These are phyloP conservation scores for Penaeus monodon DNA, from an alignment of 2,888 invertebrate genomes.

Conservation along the genomic window DNA sequence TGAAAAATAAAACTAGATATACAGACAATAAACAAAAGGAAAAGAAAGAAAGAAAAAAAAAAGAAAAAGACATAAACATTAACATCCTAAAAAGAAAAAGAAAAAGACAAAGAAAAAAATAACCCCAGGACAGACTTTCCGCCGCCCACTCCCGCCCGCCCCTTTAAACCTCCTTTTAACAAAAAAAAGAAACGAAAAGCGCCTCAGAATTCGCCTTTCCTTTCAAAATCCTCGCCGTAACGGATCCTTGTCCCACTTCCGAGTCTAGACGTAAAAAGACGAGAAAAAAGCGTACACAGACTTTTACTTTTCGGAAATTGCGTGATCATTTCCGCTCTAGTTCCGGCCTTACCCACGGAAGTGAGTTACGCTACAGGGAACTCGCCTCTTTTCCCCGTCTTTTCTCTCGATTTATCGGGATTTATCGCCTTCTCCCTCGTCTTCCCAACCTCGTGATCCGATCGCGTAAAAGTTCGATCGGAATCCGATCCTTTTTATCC, in stretches of 20 bases:
- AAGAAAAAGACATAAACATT: no score
- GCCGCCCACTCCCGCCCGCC: not conserved
- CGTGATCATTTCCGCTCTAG: constrained; percentile 48
- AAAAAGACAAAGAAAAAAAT: no score
- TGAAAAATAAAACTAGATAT: no score
- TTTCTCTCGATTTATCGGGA: no score
- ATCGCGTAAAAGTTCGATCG: not conserved
- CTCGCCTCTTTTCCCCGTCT: not conserved
- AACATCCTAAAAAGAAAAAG: no score
- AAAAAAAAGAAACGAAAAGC: not conserved
- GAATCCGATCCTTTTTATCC: not conserved
- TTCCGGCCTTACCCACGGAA: constrained; percentile 34
- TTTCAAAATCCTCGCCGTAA: not conserved
- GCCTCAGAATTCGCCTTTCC: not conserved
- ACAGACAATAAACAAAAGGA: no score
- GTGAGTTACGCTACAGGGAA: constrained; percentile 33
- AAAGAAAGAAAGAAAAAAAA: no score
- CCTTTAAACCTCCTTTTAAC: not conserved
- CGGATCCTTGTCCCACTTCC: constrained; percentile 35
- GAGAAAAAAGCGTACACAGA: constrained; percentile 17
- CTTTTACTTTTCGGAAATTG: constrained; percentile 33
- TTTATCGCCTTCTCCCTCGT: no score
- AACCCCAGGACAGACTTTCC: no score
- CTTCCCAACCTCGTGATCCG: no score
- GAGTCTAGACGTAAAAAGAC: constrained; percentile 11